A percentile compares a stretch with the other conserved stretches of the same genome.
Conservation (phyloP, 2,888 invertebrate species). For the Suillia variegata region DNA sequence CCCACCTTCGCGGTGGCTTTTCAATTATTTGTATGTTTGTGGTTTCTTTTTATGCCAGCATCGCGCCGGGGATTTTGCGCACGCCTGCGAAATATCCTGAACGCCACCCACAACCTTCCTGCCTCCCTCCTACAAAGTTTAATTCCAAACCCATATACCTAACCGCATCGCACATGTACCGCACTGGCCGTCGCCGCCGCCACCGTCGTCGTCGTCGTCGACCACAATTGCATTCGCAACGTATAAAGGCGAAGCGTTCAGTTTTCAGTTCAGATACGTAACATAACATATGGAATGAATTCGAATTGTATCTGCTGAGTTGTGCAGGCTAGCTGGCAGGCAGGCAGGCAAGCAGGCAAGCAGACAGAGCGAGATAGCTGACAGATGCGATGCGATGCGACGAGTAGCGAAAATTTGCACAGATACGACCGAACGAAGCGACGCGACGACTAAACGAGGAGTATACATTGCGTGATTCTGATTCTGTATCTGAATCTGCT, state of each 20-base stretch:
- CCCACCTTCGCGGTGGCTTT: constrained; percentile 40
- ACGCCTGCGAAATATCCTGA: constrained; percentile 42
- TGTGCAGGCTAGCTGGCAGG: too few species aligned
- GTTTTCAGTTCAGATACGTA: too few species aligned
- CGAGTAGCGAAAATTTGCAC: constrained; percentile 27
- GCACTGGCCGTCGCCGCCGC: background rate
- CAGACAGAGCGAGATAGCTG: constrained; percentile 11
- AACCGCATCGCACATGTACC: constrained; percentile 5
- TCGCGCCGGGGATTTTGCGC: constrained; percentile 44
- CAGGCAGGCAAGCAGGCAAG: too few species aligned
- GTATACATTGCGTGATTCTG: too few species aligned
- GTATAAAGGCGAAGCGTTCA: too few species aligned
- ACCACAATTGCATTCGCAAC: constrained; percentile 19
- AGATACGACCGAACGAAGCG: too few species aligned
- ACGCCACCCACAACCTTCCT: background rate
- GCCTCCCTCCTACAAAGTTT: constrained; percentile 13
- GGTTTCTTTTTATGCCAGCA: constrained; percentile 33
- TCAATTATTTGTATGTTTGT: constrained; percentile 48
- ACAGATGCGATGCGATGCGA: too few species aligned
- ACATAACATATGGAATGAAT: too few species aligned
- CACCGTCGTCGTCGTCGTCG: constrained; percentile 43
- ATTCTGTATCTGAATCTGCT: too few species aligned
- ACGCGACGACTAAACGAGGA: too few species aligned
- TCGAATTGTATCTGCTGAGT: too few species aligned
- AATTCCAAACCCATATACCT: constrained; percentile 22